phyloP scores from a whole-genome alignment of 2,888 invertebrate species.

The Cerastis leucographa region DNA sequence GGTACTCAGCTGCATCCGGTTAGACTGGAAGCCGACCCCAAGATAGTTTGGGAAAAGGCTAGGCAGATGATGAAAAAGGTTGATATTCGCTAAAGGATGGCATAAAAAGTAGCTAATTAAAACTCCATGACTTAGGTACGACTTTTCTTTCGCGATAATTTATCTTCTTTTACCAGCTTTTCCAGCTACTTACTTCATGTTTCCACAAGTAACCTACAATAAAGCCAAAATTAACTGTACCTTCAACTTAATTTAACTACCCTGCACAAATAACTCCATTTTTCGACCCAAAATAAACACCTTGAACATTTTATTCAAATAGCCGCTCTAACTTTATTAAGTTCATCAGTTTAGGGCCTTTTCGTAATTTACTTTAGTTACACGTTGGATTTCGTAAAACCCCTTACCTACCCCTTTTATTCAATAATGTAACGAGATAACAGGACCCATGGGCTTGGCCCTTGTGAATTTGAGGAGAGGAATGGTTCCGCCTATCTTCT shows the following conservation, averaged over 20 bases:
- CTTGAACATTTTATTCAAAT: constrained; percentile 61
- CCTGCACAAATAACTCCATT: constrained; percentile 47
- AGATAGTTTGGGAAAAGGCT: too few species aligned
- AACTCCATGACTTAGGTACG: not conserved
- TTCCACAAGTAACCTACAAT: not conserved
- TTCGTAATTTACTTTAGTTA: constrained; percentile 75
- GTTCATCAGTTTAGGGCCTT: constrained; percentile 67
- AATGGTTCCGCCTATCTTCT: constrained; percentile 53
- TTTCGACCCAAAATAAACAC: constrained; percentile 56
- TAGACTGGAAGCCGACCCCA: too few species aligned
- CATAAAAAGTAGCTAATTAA: not conserved
- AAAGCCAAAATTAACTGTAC: constrained; percentile 30
- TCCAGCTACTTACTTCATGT: not conserved
- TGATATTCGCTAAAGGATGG: too few species aligned
- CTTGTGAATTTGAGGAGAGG: constrained; percentile 66
- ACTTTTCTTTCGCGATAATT: not conserved
- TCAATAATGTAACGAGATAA: constrained; percentile 79
- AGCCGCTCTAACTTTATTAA: constrained; percentile 67
- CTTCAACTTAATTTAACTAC: constrained; percentile 36
- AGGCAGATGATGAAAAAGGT: too few species aligned
- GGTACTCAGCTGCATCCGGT: too few species aligned
- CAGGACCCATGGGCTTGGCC: constrained; percentile 70
- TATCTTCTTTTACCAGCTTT: not conserved
- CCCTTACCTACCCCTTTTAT: constrained; percentile 75
- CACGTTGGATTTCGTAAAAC: constrained; percentile 77